These are phyloP conservation scores for Prunella fulvescens DNA, from an alignment of 2,113 vertebrate species.

Conservation along the genomic window DNA sequence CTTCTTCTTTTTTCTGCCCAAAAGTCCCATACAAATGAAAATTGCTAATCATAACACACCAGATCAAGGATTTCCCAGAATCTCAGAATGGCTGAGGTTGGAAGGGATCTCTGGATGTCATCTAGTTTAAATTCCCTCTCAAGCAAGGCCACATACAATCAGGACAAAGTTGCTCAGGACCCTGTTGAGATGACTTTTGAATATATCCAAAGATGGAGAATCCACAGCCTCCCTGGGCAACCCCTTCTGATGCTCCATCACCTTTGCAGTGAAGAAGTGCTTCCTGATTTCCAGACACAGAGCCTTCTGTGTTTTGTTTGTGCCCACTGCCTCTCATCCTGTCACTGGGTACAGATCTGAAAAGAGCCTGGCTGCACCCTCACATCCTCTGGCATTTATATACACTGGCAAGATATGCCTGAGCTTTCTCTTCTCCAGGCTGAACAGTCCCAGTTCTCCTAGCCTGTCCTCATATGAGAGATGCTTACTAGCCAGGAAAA, in stretches of 20 bases:
- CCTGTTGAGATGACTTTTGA: neutral
- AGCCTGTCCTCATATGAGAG: neutral
- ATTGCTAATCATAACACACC: fast-evolving
- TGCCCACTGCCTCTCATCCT: neutral
- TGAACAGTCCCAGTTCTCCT: neutral
- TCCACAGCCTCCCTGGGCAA: neutral
- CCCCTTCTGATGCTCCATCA: neutral
- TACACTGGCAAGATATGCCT: fast-evolving
- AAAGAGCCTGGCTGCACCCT: neutral
- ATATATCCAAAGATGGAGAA: neutral
- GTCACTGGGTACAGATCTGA: neutral
- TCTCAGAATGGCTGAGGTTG: neutral
- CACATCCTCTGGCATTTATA: neutral
- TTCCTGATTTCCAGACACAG: neutral
- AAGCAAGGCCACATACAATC: neutral
- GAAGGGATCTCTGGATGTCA: neutral
- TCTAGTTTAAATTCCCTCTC: neutral
- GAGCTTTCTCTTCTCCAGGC: neutral
- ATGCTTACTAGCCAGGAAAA: neutral
- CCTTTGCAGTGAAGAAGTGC: neutral
- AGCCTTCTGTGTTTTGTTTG: neutral
- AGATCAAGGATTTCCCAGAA: neutral
- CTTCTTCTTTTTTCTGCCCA: neutral
- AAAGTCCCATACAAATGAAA: neutral
- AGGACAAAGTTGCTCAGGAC: neutral